Evolutionary conservation across 2,888 invertebrate species (phyloP).

Genomic region (Allygus modestus): DNA sequence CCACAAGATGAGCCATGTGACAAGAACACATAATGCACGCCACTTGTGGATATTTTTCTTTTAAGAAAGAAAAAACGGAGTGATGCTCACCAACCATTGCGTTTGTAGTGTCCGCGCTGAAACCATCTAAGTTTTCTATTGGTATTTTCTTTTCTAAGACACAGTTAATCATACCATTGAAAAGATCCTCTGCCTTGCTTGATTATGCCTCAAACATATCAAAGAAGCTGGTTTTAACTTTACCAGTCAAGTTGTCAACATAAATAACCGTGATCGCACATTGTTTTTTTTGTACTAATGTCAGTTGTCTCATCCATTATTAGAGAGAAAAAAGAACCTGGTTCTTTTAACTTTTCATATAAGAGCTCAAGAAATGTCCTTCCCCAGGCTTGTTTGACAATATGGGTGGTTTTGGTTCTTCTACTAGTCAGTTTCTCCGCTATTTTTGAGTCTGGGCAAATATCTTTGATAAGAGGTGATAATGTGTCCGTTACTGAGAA

Average conservation of each 20-base stretch:
- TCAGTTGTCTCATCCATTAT: slow-evolving; percentile 54
- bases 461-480: too few relatives aligned
- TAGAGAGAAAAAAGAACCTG: slow-evolving; percentile 29
- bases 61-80: slow-evolving; percentile 37
- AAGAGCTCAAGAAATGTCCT: too few relatives aligned
- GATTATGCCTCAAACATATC: slow-evolving; percentile 42
- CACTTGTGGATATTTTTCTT: slow-evolving; percentile 24
- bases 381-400: too few relatives aligned
- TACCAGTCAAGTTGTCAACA: neutral
- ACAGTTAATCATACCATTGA: neutral
- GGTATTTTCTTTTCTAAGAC: slow-evolving; percentile 42
- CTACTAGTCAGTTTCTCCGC: too few relatives aligned
- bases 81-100: slow-evolving; percentile 49
- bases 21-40: slow-evolving; percentile 44
- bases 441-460: too few relatives aligned
- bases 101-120: slow-evolving; percentile 57
- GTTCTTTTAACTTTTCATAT: too few relatives aligned
- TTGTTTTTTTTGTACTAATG: slow-evolving; percentile 6
- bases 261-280: slow-evolving; percentile 33
- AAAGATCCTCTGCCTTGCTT: slow-evolving; percentile 16
- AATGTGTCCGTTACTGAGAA: too few relatives aligned
- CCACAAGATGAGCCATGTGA: slow-evolving; percentile 49
- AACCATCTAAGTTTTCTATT: slow-evolving; percentile 29
- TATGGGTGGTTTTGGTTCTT: too few relatives aligned
- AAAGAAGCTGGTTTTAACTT: neutral